Base-by-base conservation (phyloP, 35 echinoderm and acorn worm genomes). In the Lytechinus pictus region DNA sequence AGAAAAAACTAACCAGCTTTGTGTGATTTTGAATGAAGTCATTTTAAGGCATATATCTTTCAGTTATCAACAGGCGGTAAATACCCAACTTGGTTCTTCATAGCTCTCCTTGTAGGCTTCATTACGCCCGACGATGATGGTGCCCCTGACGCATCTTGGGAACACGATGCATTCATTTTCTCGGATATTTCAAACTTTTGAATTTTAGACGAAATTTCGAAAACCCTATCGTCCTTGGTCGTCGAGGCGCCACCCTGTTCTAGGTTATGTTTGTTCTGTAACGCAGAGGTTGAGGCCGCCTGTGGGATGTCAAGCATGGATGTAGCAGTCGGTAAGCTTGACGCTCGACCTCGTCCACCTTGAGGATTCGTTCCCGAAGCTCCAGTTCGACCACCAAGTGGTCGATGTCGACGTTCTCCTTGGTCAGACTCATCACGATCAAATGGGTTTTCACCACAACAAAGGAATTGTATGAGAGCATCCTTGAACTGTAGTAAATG, bases 371-470 rank as follows among this genome's bases (percentile, higher is more conserved):
- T 21, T 55, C 13, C 52, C 21, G 92, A 54, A 54, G 27, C 8
- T 93, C 11, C 53, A 10, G 92, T 93, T 27, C 92, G 13, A 44
- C 27, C 27, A 9, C 92, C 14, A 27, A 9, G 88, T 29, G 28
- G 88, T 54, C 29, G 10, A 54, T 44, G 33, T 44, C 52, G 28
- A 21, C 52, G 29, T 9, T 27, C 88, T 93, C n/a, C 92, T 8
- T 90, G n/a, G 10, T 93, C 92, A 16, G 92, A 93, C 19, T 95
- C 96, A 9, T 96, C 96, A 27, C 87, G 94, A n/a, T 87, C 86
- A 86, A 96, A 96, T 72, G 96, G 96, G 27, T 96, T 96, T 13
- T 89, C 86, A 54, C 96, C 96, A 57, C 96, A 95, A 60, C 86
- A 96, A 89, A 95, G 24, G 79, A 94, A n/a, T 10, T 96, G 86